These are phyloP conservation scores for Chaetodon auriga DNA, from an alignment of 2,113 vertebrate genomes.

Conservation along the genomic window DNA sequence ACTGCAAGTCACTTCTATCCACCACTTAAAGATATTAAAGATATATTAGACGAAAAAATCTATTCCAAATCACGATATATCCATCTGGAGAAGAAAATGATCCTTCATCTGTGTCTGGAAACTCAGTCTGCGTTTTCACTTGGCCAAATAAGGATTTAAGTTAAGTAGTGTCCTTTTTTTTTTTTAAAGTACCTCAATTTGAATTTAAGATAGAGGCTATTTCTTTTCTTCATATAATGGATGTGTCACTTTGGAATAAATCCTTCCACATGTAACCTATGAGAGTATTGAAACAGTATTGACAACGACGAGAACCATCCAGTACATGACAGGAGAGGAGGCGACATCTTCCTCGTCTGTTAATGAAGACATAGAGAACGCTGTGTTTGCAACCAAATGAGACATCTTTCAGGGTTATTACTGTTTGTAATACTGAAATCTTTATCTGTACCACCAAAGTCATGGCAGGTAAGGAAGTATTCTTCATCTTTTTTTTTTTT, in stretches of 20 bases:
- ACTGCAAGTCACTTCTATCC: constrained; percentile 67
- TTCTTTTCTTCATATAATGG: constrained; percentile 49
- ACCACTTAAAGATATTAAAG: constrained; percentile 63
- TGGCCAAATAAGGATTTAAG: constrained; percentile 16
- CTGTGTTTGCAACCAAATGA: neutral
- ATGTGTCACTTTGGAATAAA: constrained; percentile 64
- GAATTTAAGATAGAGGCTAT: constrained; percentile 4
- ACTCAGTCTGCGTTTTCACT: neutral
- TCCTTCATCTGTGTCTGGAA: constrained; percentile 8
- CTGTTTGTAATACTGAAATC: neutral
- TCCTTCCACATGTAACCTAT: constrained; percentile 54
- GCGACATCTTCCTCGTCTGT: constrained; percentile 15
- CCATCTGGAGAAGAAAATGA: constrained; percentile 54
- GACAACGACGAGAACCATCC: constrained; percentile 63
- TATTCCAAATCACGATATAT: constrained; percentile 58
- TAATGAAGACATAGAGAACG: neutral
- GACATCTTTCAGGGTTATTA: constrained; percentile 18
- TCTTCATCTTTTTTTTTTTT: neutral
- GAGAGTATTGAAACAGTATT: constrained; percentile 58
- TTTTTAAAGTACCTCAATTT: constrained; percentile 1
- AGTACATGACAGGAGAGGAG: constrained; percentile 55
- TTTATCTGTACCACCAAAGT: constrained; percentile 22
- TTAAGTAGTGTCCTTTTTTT: constrained; percentile 4
- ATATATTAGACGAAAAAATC: constrained; percentile 55
- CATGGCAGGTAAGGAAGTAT: constrained; percentile 6